These are phyloP conservation scores for Diaperis boleti DNA, from an alignment of 2,888 invertebrate species.

Conservation along the genomic window DNA sequence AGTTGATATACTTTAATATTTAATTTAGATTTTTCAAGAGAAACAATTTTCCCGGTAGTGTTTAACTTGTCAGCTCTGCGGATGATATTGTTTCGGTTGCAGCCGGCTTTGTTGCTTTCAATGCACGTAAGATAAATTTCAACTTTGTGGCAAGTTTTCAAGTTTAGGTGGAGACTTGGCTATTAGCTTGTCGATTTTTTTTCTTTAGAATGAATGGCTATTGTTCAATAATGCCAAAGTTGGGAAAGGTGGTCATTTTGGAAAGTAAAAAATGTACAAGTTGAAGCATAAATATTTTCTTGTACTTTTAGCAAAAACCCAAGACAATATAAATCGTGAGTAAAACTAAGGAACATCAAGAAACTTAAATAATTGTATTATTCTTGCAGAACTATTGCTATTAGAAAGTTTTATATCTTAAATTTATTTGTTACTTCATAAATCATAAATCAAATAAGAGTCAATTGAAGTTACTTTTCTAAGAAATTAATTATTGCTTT, in stretches of 20 bases:
- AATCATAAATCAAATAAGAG: no score
- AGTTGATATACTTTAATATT: conserved; percentile 11
- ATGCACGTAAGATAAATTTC: conserved; percentile 13
- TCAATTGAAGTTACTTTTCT: no score
- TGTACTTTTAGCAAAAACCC: no score
- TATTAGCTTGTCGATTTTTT: not conserved
- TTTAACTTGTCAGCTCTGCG: conserved; percentile 13
- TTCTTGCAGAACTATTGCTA: no score
- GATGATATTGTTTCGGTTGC: conserved; percentile 18
- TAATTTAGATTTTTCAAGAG: conserved; percentile 14
- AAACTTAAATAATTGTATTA: no score
- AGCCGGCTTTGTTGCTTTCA: conserved; percentile 5
- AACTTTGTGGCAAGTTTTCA: conserved; percentile 1
- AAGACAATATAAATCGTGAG: no score
- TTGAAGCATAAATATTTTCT: no score
- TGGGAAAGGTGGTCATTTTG: not conserved
- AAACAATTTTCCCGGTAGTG: not conserved
- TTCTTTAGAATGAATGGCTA: not conserved
- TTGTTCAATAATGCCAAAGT: not conserved
- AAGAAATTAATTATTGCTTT: no score
- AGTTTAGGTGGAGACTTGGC: not conserved
- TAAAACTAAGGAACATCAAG: no score
- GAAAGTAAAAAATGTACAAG: no score
- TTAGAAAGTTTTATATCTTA: no score
- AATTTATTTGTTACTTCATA: no score